Evolutionary conservation across 2,113 vertebrate genomes (phyloP).

Genomic region (Mastomys coucha): DNA sequence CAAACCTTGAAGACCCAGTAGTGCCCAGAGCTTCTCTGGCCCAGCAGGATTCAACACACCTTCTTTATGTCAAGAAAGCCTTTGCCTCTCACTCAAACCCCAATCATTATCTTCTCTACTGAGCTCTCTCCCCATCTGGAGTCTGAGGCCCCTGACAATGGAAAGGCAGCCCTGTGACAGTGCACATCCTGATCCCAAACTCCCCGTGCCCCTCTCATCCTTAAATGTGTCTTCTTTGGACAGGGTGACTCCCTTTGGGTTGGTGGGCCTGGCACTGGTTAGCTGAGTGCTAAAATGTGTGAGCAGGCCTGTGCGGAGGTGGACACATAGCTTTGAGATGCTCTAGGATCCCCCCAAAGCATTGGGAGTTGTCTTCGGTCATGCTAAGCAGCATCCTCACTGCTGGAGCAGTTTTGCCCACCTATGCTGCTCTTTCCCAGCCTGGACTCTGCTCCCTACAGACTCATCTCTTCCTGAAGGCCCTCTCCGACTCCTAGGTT

Average conservation of each 20-base stretch:
- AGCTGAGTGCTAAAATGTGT: not conserved
- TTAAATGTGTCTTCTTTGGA: not conserved
- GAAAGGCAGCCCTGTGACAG: not conserved
- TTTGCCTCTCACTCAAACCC: not conserved
- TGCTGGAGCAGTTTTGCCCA: fast-evolving
- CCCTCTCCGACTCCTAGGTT: not conserved
- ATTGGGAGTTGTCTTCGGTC: not conserved
- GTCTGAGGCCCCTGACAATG: not conserved
- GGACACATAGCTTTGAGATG: not conserved
- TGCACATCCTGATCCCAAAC: no score
- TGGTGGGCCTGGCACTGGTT: not conserved
- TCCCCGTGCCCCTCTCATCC: not conserved
- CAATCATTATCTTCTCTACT: not conserved
- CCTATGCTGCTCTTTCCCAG: fast-evolving
- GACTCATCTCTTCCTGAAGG: slow-evolving; percentile 11
- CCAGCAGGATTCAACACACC: not conserved
- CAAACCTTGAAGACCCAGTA: not conserved
- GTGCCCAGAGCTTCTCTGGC: not conserved
- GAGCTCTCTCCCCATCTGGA: not conserved
- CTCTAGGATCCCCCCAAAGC: not conserved
- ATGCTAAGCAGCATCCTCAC: not conserved
- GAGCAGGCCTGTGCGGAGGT: not conserved
- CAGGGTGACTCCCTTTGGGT: not conserved
- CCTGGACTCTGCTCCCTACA: not conserved
- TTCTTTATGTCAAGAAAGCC: not conserved